These are phyloP conservation scores for Dromococcyx pavoninus DNA, from an alignment of 2,797 vertebrate species.

Conservation along the genomic window DNA sequence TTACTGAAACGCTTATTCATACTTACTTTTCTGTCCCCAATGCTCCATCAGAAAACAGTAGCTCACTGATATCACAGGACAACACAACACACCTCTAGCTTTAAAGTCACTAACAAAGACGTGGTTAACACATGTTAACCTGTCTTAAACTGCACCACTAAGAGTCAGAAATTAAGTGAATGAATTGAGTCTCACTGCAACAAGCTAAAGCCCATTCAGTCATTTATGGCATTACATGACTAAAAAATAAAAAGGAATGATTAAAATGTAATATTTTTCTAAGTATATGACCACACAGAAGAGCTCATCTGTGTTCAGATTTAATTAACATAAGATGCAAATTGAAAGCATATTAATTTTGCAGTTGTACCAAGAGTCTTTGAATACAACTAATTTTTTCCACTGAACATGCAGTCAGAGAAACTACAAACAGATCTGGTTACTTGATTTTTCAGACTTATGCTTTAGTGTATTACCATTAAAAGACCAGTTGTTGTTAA, in stretches of 20 bases:
- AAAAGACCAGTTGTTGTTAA: neutral
- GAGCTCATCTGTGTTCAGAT: fast-evolving
- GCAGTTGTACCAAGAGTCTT: neutral
- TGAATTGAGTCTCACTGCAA: neutral
- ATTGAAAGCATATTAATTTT: neutral
- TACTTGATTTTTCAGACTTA: neutral
- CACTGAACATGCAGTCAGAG: neutral
- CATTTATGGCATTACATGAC: neutral
- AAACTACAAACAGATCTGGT: fast-evolving
- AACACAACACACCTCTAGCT: neutral
- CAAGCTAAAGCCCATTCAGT: neutral
- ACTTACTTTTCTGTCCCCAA: neutral
- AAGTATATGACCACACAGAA: neutral
- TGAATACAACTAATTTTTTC: neutral
- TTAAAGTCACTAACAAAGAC: too few species aligned
- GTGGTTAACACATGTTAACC: fast-evolving
- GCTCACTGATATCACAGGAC: neutral
- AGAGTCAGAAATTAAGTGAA: neutral
- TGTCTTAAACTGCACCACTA: neutral
- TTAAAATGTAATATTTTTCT: neutral
- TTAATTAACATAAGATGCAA: neutral
- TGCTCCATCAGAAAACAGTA: neutral
- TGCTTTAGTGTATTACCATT: neutral
- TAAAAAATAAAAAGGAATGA: neutral
- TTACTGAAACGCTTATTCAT: neutral